phyloP scores from a whole-genome alignment of 2,888 invertebrate genomes.

The Trisateles emortualis region DNA sequence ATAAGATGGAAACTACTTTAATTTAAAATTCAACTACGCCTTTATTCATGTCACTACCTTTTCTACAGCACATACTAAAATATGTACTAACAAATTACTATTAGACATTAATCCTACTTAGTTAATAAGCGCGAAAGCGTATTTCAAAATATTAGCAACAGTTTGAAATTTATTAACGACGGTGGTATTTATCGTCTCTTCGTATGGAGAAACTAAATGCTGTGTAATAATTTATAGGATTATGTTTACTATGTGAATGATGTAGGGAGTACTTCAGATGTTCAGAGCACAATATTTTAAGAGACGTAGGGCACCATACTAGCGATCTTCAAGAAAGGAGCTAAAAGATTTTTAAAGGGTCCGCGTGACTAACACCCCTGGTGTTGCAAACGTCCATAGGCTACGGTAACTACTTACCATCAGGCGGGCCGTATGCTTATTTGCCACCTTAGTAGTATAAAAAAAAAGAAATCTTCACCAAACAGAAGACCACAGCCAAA shows the following conservation, averaged over 20 bases:
- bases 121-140: conserved; percentile 2
- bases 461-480: no score
- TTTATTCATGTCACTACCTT: background rate
- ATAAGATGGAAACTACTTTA: background rate
- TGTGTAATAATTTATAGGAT: conserved; percentile 19
- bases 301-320: no score
- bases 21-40: background rate
- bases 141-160: conserved; percentile 26
- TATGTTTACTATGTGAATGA: conserved; percentile 13
- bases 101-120: background rate
- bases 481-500: no score
- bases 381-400: no score
- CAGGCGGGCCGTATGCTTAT: no score
- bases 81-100: background rate
- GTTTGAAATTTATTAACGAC: conserved; percentile 22
- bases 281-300: no score
- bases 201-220: conserved; percentile 8
- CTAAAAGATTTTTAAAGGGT: no score
- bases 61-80: background rate
- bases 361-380: no score
- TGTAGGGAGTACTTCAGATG: conserved; percentile 15
- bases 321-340: no score
- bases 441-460: no score
- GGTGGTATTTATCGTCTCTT: conserved; percentile 14
- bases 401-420: no score